These are phyloP conservation scores for Apaloderma vittatum DNA, from an alignment of 2,113 vertebrate species.

Conservation along the genomic window DNA sequence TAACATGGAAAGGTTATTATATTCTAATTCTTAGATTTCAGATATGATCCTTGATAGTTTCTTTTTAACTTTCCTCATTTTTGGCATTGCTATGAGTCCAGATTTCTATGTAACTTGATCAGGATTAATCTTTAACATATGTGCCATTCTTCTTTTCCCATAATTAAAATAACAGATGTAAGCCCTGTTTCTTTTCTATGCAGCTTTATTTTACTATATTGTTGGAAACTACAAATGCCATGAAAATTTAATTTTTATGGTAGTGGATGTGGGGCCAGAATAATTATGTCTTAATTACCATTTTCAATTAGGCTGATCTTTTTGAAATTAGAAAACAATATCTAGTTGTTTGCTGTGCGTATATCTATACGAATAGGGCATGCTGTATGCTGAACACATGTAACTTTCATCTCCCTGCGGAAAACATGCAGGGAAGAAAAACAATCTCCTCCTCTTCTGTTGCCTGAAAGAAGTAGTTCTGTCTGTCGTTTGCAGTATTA, in stretches of 20 bases:
- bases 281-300: background rate
- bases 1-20: background rate
- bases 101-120: constrained; percentile 42
- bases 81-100: background rate
- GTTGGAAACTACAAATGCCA: background rate
- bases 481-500: background rate
- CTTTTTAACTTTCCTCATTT: constrained; percentile 33
- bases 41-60: background rate
- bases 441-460: accelerated
- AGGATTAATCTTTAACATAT: constrained; percentile 53
- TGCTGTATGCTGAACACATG: background rate
- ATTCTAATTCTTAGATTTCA: background rate
- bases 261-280: background rate
- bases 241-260: constrained; percentile 4
- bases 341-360: background rate
- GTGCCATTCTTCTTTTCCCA: constrained; percentile 29
- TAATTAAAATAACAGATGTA: constrained; percentile 18
- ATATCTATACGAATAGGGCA: background rate
- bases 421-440: background rate
- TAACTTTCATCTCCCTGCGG: background rate
- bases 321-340: background rate
- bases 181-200: background rate
- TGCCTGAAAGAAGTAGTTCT: background rate
- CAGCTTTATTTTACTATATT: background rate
- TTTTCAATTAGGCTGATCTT: background rate